Percentiles rank a stretch among this genome's conserved stretches.
phyloP scores from a whole-genome alignment of 2,113 vertebrate genomes.

The Epinephelus cyanopodus region DNA sequence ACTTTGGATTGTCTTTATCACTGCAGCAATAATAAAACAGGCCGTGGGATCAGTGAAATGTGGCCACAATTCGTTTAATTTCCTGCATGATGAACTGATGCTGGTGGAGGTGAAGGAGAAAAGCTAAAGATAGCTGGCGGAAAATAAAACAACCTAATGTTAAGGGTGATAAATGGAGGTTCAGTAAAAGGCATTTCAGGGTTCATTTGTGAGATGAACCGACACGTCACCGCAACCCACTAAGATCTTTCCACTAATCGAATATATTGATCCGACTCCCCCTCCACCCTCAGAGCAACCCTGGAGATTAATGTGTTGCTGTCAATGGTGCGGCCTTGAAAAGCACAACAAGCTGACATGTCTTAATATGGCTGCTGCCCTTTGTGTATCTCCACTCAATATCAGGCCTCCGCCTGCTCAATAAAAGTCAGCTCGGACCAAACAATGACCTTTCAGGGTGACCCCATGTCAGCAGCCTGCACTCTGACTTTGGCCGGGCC shows the following conservation, averaged over 20 bases:
- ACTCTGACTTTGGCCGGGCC: too few relatives aligned
- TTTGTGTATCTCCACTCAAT: conserved; percentile 23
- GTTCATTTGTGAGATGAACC: neutral
- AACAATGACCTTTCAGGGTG: neutral
- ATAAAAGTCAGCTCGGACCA: conserved; percentile 2
- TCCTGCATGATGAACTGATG: neutral
- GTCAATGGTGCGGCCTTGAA: conserved; percentile 14
- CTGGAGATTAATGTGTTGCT: conserved; percentile 28
- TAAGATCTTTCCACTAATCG: conserved; percentile 9
- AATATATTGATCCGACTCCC: conserved; percentile 53
- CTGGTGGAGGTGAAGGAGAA: neutral
- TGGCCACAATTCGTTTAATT: too few relatives aligned
- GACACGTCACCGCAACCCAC: neutral
- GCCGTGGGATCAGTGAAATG: too few relatives aligned
- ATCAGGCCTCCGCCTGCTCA: conserved; percentile 11
- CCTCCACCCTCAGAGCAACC: too few relatives aligned
- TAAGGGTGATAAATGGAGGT: neutral
- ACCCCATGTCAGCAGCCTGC: too few relatives aligned
- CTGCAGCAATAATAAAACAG: too few relatives aligned
- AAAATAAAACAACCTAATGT: conserved; percentile 1
- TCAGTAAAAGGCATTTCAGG: neutral
- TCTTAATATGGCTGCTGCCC: conserved; percentile 1
- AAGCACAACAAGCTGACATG: conserved; percentile 34
- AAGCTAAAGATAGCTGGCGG: neutral
- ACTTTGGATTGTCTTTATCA: neutral